These are phyloP conservation scores for Formicarius rufipectus DNA, from an alignment of 2,113 vertebrate species.

Conservation along the genomic window DNA sequence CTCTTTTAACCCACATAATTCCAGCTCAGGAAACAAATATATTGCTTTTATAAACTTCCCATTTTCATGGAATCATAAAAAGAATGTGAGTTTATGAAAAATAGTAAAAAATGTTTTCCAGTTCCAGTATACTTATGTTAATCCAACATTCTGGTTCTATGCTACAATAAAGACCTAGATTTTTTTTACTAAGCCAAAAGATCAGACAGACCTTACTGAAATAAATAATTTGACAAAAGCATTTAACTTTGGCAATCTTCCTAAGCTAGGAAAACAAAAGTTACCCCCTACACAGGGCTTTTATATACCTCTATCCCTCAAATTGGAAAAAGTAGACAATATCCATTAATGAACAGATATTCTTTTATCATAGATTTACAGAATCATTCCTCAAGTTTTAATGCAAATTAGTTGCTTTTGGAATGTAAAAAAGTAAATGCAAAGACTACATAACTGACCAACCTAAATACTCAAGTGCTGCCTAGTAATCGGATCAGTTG, in stretches of 20 bases:
- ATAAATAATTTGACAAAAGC: neutral
- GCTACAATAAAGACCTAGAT: neutral
- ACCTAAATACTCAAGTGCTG: neutral
- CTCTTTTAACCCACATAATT: neutral
- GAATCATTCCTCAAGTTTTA: neutral
- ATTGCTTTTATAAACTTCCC: neutral
- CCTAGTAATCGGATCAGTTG: neutral
- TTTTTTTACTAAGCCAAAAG: neutral
- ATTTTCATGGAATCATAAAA: neutral
- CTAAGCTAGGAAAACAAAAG: neutral
- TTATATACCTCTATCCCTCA: neutral
- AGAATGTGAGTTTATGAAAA: neutral
- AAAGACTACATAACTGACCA: neutral
- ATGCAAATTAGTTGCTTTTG: neutral
- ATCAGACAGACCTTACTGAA: neutral
- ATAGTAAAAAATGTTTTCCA: neutral
- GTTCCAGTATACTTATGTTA: neutral
- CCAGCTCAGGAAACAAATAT: neutral
- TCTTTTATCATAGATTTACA: neutral
- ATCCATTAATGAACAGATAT: neutral
- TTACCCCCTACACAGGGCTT: neutral
- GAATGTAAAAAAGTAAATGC: neutral
- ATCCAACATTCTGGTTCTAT: neutral
- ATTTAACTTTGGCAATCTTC: neutral
- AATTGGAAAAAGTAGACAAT: neutral